Percentiles rank a stretch among this genome's conserved stretches.
Evolutionary conservation across 2,797 vertebrate genomes (phyloP).

Genomic region (Neomorphus geoffroyi): DNA sequence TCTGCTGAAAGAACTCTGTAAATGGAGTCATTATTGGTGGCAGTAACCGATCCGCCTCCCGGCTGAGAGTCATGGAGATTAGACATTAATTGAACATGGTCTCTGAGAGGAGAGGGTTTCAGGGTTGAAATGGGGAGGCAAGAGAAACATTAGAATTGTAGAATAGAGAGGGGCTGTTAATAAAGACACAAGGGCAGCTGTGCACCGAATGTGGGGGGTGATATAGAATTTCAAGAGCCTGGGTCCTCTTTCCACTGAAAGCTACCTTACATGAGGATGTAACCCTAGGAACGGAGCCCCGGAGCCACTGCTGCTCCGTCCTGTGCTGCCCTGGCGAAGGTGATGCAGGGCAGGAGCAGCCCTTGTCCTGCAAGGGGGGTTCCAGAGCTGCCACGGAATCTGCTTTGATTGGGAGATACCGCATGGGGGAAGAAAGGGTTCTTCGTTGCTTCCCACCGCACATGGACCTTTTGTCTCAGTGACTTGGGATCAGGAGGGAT

Average conservation of each 20-base stretch:
- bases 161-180: slow-evolving; percentile 26
- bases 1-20: slow-evolving; percentile 39
- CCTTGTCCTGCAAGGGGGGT: not conserved
- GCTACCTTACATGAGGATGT: not conserved
- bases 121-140: not conserved
- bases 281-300: not conserved
- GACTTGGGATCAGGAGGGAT: fast-evolving
- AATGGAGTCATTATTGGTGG: slow-evolving; percentile 58
- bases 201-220: not conserved
- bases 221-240: not conserved
- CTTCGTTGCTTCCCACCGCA: fast-evolving
- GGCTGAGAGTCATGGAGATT: slow-evolving; percentile 40
- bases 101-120: not conserved
- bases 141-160: not conserved
- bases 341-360: fast-evolving
- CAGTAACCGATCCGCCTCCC: slow-evolving; percentile 53
- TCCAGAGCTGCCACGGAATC: not conserved
- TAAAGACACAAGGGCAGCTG: slow-evolving; percentile 54
- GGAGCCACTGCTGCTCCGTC: fast-evolving
- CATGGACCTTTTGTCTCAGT: not conserved
- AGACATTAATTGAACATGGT: slow-evolving; percentile 24
- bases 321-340: not conserved
- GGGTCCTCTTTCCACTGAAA: slow-evolving; percentile 13
- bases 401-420: not conserved
- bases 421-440: fast-evolving